Evolutionary conservation across 2,797 vertebrate genomes (phyloP), one percentile per base, ranked within the genome.

Genomic region (Steatocranus sp.): DNA sequence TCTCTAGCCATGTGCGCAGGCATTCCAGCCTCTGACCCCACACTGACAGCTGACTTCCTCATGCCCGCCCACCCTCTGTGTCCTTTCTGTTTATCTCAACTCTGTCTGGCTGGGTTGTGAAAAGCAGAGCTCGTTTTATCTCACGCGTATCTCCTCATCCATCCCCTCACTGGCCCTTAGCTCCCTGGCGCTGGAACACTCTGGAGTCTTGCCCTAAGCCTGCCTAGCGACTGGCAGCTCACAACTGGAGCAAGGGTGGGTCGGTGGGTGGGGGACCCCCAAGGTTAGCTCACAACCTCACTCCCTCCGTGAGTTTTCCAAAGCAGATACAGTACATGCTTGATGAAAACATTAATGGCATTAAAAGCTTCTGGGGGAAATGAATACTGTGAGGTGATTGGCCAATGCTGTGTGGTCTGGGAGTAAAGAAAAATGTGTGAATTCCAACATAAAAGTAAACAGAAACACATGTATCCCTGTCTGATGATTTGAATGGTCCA

Each of bases 21-120:
- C 93, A 96, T 96, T 96, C 94, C 95, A 91, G 89, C 87, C 89
- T 76, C 90, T 95, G 95, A 95, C 95, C 94, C 93, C 87, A 91
- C 90, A 92, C 89, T 94, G 94, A 96, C 96, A 96, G 95, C 95
- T 97, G 96, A 96, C 95, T 96, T 96, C 95, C 96, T 96, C 94
- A 93, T 92, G 89, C 92, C 89, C 89, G 76, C 86, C 90, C 91
- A 82, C 93, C 93, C 93, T 85, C 91, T 83, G 90, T 83, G 91
- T 90, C 87, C 91, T 88, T 93, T 92, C 88, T 94, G 93, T 95
- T 96, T 94, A 95, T 93, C 94, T 94, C 93, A 90, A 90, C 88
- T 85, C 85, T 75, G 82, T 85, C 87, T 88, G 76, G 79, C 85
- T 14, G 66, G 66, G 79, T 86, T 86, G 83, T 76, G 87, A 92